A percentile compares a stretch with the other conserved stretches of the same genome.
phyloP scores from a whole-genome alignment of 2,113 vertebrate genomes.

The Xiphophorus maculatus region DNA sequence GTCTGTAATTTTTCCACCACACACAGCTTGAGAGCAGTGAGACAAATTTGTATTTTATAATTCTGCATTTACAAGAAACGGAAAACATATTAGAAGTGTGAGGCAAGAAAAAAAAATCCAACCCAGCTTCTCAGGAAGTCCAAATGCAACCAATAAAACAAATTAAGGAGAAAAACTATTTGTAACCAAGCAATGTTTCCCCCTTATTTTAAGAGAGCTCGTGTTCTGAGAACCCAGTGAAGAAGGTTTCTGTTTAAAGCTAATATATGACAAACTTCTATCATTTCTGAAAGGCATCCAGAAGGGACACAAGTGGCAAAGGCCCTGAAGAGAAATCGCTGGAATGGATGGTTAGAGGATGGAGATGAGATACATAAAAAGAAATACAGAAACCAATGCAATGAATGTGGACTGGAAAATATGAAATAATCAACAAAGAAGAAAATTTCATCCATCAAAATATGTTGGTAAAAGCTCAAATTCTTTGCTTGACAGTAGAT shows the following conservation, averaged over 20 bases:
- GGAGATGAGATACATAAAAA: neutral
- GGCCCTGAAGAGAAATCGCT: constrained; percentile 12
- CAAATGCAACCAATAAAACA: constrained; percentile 71
- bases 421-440: neutral
- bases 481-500: neutral
- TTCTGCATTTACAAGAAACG: constrained; percentile 53
- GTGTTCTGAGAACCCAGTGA: constrained; percentile 34
- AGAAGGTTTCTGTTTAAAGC: constrained; percentile 44
- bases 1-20: constrained; percentile 51
- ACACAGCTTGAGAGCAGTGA: constrained; percentile 21
- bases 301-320: constrained; percentile 53
- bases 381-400: neutral
- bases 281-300: constrained; percentile 59
- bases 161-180: constrained; percentile 71
- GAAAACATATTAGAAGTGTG: constrained; percentile 49
- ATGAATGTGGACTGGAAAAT: neutral
- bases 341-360: constrained; percentile 8
- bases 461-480: neutral
- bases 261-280: constrained; percentile 35
- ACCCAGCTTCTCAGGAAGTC: constrained; percentile 46
- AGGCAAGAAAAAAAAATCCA: constrained; percentile 45
- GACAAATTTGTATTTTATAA: constrained; percentile 44
- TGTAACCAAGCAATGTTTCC: constrained; percentile 57
- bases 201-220: constrained; percentile 26
- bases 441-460: neutral